Base-by-base conservation (phyloP, 2,888 invertebrate genomes). In the Spodoptera littoralis region DNA sequence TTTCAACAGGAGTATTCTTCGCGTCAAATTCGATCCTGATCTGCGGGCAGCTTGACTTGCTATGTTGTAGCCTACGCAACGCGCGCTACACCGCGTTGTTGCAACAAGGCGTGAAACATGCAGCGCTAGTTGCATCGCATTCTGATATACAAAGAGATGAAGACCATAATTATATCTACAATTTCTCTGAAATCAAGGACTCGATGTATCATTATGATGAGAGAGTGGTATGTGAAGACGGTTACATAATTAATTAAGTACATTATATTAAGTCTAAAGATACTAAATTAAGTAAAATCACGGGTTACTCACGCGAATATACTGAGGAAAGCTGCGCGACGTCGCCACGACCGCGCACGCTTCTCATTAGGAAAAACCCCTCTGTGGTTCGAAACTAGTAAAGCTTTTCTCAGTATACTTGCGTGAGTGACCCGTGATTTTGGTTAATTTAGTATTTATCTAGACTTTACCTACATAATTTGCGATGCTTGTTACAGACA, bases 1-100 rank as follows among this genome's bases (percentile, higher is more conserved):
- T 12, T 18, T 18, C 4, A 61, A 8, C 74, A 93, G 94, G 93
- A 18, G 92, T 93, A 45, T 91, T 93, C 67, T 93, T 92, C 76
- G 92, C 91, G 0, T 81, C 87, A 1, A 92, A 92, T 69, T 86
- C 92, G 0, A 92, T 93, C 56, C 70, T 94, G 2, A 84, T 94
- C 42, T 94, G 94, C 79, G 94, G 94, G 0, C 94, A 94, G 76
- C 65, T 93, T n/a, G 94, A 94, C 55, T 65, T 94, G 0, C 65
- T 93, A 0, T 93, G 93, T 80, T 94, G 93, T 73, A 89, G 91
- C 42, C 79, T 93, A 0, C 88, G 93, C 43, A 94, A 94, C 71
- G 84, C 78, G 1, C 88, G 92, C 1, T 91, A 86, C 79, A 90
- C 93, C 0, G 93, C 90, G 0, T 72, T 93, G 47, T 76, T 94